Base-by-base conservation (phyloP, 2,113 vertebrate genomes). In the Eidolon helvum region DNA sequence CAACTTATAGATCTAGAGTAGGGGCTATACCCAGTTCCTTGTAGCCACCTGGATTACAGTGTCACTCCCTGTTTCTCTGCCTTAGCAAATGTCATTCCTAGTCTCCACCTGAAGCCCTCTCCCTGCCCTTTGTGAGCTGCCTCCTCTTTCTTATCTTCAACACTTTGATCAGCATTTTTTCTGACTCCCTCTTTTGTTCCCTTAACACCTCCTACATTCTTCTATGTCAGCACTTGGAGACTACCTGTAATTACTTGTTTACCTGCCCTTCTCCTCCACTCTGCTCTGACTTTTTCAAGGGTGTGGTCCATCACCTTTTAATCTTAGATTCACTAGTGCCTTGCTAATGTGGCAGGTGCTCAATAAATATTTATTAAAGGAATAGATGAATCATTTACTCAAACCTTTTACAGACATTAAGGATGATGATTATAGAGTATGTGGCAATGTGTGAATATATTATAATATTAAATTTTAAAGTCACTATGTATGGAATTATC, bases 281-380 rank as follows among this genome's bases (percentile, higher is more conserved):
- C 22, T 61, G 10, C 78, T 48, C 0, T 26, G 35, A 50, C 72
- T 97, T 91, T 59, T 77, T 91, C 75, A 61, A 86, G 77, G 92
- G 82, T 88, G 77, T 66, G 95, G n/a, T 33, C 45, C 24, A 35
- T 79, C 50, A 59, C 71, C 28, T 91, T 78, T 84, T 80, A 90
- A 89, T 94, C 75, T 94, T 45, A 43, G 88, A 74, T 68, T 89
- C 78, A 63, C 40, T 26, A 61, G 43, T 1, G 0, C 38, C 33
- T 45, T 55, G 30, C 50, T 79, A 57, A 91, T 71, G 38, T 75
- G 35, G 61, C 82, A 90, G 77, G 66, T 92, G 30, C 21, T 84
- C 94, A n/a, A 40, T 91, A 97, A 92, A 79, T 95, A 92, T 61
- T 86, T 95, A 78, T 77, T 87, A 80, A 91, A 48, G 72, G 14